Base-by-base conservation (phyloP, 2,113 vertebrate genomes). In the Fulica atra region DNA sequence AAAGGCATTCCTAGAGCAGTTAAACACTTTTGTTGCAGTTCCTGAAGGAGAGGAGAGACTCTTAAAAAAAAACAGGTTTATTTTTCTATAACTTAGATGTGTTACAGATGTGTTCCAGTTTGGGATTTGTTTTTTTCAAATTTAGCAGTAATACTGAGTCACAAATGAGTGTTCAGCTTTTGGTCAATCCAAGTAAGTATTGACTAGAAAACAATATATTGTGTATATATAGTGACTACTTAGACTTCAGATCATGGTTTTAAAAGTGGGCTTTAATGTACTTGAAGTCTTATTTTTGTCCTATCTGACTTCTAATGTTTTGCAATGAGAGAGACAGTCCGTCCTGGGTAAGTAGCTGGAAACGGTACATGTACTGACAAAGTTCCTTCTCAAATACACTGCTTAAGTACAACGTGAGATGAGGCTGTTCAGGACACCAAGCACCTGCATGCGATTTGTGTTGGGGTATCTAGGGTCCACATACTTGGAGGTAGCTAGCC, bases 1-100 rank as follows among this genome's bases (percentile, higher is more conserved):
- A 93, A 91, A 89, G 86, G 91, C 57, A 36, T 78, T 91, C 90
- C 94, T 93, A 74, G 82, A 79, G 88, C 93, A 89, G 73, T 64
- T 84, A 28, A 87, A 54, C 81, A 8, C 21, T 95, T 92, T 56
- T 51, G 38, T 80, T 92, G 66, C 65, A 63, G 92, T 91, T 92
- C 48, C 33, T 44, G 80, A 78, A 63, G 60, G 70, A 86, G 28
- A 74, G 31, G 79, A 87, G 86, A 69, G 31, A 24, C 66, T 70
- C 80, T 93, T 77, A 69, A 29, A 46, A 46, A 64, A 91, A 84
- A n/a, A 4, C 40, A 63, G 38, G 69, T 89, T 96, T 95, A 94
- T 96, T 96, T 96, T 95, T 93, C 25, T 86, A 78, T 81, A 16
- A 50, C 71, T 36, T 90, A 42, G 36, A 26, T 76, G 28, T 29